Percentiles rank a stretch among this genome's conserved stretches.
These are phyloP conservation scores for Coecobrya sp. DNA, from an alignment of 2,888 invertebrate species.

Conservation along the genomic window DNA sequence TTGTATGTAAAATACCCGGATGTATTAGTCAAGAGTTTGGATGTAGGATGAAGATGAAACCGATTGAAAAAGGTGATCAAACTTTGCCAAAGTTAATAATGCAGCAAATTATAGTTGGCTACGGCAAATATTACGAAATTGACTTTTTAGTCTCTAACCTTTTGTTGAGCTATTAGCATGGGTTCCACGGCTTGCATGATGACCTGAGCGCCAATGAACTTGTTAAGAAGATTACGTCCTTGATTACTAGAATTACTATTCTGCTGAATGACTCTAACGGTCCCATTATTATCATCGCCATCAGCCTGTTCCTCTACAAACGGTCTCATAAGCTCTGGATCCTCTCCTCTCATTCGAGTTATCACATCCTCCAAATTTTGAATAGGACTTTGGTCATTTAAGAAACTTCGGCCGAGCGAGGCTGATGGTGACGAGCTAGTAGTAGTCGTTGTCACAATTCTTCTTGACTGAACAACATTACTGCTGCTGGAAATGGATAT, in stretches of 20 bases:
- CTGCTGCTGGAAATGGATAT: constrained; percentile 31
- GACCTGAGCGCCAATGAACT: constrained; percentile 94
- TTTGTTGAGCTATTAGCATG: constrained; percentile 86
- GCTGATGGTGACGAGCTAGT: constrained; percentile 6
- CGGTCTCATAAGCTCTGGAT: constrained; percentile 86
- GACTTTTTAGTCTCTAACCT: constrained; percentile 63
- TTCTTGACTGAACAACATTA: constrained; percentile 61
- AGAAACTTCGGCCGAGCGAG: constrained; percentile 89
- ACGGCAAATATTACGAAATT: too few relatives aligned
- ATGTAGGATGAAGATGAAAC: too few relatives aligned
- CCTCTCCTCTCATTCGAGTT: constrained; percentile 93
- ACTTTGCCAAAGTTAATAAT: too few relatives aligned
- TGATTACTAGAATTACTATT: constrained; percentile 35
- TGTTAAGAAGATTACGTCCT: constrained; percentile 92
- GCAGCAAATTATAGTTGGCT: too few relatives aligned
- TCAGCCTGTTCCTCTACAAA: constrained; percentile 59
- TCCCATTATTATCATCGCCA: background rate
- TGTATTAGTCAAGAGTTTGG: too few relatives aligned
- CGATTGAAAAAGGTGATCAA: too few relatives aligned
- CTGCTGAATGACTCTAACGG: constrained; percentile 52
- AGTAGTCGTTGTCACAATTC: constrained; percentile 65
- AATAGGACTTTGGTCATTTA: constrained; percentile 92
- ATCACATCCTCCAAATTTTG: constrained; percentile 93
- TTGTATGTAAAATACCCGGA: too few relatives aligned
- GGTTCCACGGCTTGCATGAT: constrained; percentile 93